These are phyloP conservation scores for Pristiophorus japonicus DNA, from an alignment of 2,113 vertebrate genomes.

Conservation along the genomic window DNA sequence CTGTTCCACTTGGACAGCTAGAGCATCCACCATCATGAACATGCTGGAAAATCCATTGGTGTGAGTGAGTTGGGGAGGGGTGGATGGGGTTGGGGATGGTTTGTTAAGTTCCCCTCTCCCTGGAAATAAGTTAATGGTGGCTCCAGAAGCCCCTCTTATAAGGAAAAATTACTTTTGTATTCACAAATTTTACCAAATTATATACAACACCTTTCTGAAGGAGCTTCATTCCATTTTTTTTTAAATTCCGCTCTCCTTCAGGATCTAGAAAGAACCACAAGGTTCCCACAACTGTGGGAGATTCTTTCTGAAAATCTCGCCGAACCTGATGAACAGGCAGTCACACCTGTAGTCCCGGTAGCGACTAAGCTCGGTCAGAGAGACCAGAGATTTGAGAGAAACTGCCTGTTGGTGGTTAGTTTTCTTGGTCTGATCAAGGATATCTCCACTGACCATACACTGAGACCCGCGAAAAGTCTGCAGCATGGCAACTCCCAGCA, in stretches of 20 bases:
- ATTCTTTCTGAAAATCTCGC: too few species aligned
- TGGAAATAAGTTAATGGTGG: background rate
- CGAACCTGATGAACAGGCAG: too few species aligned
- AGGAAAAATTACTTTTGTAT: background rate
- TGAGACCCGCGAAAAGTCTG: background rate
- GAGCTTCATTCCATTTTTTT: background rate
- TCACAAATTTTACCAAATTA: background rate
- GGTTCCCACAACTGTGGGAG: too few species aligned
- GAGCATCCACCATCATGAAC: background rate
- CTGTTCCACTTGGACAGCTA: background rate
- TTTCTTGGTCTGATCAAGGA: background rate
- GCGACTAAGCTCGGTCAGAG: too few species aligned
- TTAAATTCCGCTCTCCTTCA: background rate
- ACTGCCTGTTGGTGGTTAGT: background rate
- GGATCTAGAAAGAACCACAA: background rate
- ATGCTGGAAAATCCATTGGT: background rate
- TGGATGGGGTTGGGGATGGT: too few species aligned
- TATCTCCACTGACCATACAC: background rate
- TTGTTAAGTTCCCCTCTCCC: too few species aligned
- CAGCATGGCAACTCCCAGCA: background rate
- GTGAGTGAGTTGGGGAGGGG: background rate
- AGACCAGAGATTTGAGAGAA: too few species aligned
- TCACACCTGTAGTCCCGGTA: too few species aligned
- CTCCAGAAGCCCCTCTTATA: background rate
- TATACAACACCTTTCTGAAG: background rate